Evolutionary conservation across 2,797 vertebrate species (phyloP).

Genomic region (Cynopterus sphinx): DNA sequence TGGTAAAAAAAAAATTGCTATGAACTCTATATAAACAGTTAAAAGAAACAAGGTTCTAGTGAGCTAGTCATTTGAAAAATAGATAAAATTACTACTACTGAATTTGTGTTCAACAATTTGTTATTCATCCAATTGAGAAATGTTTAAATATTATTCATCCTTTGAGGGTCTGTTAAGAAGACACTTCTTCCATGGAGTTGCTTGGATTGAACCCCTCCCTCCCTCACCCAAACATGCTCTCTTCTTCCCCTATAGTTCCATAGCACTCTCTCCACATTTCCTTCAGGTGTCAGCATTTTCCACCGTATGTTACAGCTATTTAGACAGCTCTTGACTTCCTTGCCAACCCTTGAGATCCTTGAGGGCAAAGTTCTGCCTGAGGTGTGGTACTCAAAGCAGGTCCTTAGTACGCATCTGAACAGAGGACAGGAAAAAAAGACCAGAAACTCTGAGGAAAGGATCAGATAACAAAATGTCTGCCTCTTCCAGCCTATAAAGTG

Average conservation of each 20-base stretch:
- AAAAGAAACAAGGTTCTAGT: conserved; percentile 31
- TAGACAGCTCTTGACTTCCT: not conserved
- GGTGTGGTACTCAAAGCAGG: not conserved
- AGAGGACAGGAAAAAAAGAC: not conserved
- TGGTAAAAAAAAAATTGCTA: not conserved
- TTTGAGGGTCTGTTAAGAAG: not conserved
- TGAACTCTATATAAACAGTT: not conserved
- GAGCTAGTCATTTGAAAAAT: not conserved
- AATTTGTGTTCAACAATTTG: not conserved
- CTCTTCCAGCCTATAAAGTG: not conserved
- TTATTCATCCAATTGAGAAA: not conserved
- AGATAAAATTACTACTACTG: not conserved
- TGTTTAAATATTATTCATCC: not conserved
- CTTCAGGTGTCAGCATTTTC: not conserved
- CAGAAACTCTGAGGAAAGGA: not conserved
- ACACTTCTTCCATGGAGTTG: not conserved
- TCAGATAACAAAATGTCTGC: not conserved
- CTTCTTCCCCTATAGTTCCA: not conserved
- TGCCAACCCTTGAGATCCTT: not conserved
- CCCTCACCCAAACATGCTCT: not conserved
- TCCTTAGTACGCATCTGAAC: not conserved
- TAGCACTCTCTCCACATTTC: not conserved
- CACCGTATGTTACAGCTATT: not conserved
- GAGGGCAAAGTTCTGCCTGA: not conserved
- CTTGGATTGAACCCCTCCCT: not conserved